These are phyloP conservation scores for Myrmecophaga tridactyla DNA, from an alignment of 2,113 vertebrate genomes.

Conservation along the genomic window DNA sequence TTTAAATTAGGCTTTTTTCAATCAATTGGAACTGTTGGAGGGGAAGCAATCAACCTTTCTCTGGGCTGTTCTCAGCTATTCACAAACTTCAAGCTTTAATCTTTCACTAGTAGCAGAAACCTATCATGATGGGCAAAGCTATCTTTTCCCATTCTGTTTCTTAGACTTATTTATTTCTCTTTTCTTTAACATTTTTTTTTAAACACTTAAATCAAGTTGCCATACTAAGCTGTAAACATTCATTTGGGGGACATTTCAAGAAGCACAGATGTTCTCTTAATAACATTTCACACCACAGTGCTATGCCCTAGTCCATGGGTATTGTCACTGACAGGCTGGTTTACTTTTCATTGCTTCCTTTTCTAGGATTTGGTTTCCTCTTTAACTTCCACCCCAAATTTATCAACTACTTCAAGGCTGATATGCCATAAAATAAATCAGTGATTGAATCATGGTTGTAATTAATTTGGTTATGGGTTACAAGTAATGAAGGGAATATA, in stretches of 20 bases:
- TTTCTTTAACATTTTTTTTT: constrained; percentile 34
- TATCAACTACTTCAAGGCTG: constrained; percentile 57
- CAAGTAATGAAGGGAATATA: background rate
- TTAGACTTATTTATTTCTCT: constrained; percentile 76
- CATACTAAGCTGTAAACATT: constrained; percentile 50
- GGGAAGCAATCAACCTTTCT: constrained; percentile 88
- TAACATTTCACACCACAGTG: constrained; percentile 58
- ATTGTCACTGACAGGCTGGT: constrained; percentile 59
- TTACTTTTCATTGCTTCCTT: constrained; percentile 74
- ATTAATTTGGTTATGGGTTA: background rate
- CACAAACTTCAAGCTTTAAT: constrained; percentile 85
- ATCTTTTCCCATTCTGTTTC: constrained; percentile 77
- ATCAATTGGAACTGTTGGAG: constrained; percentile 89
- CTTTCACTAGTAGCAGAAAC: constrained; percentile 80
- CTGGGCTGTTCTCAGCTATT: constrained; percentile 84
- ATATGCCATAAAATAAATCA: constrained; percentile 28
- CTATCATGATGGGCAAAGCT: constrained; percentile 71
- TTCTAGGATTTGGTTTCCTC: constrained; percentile 69
- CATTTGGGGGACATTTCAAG: constrained; percentile 48
- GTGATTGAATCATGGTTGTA: background rate
- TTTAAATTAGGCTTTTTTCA: constrained; percentile 91
- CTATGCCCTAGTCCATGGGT: background rate
- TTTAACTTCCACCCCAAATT: constrained; percentile 61
- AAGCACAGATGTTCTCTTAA: constrained; percentile 75
- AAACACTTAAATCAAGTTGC: constrained; percentile 75